phyloP scores from a whole-genome alignment of 2,797 vertebrate genomes.

The Parauchenoglanis punctatus region DNA sequence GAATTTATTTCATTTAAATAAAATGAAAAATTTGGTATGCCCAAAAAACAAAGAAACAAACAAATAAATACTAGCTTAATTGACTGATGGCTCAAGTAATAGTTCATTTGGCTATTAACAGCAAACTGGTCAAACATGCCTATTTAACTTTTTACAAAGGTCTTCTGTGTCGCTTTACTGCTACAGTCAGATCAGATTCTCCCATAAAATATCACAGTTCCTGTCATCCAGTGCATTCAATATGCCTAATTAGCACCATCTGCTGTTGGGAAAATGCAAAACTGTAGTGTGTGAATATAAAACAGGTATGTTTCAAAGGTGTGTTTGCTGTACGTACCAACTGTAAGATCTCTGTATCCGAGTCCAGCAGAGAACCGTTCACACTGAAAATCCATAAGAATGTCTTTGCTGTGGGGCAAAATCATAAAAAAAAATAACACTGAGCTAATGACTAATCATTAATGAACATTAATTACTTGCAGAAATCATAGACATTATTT shows the following conservation, averaged over 20 bases:
- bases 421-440: background rate
- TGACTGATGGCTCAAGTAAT: background rate
- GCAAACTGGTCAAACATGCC: background rate
- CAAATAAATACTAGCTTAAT: background rate
- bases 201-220: background rate
- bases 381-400: conserved; percentile 84
- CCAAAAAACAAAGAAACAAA: background rate
- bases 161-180: background rate
- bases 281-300: background rate
- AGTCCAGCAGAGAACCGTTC: conserved; percentile 65
- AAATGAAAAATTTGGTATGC: background rate
- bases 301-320: background rate
- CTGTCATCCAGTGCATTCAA: background rate
- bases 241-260: background rate
- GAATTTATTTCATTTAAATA: background rate
- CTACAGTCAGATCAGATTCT: background rate
- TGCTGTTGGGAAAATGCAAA: background rate
- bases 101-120: background rate
- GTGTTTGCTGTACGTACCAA: conserved; percentile 75
- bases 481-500: background rate
- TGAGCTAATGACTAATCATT: too few species aligned
- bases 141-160: background rate
- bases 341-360: conserved; percentile 82
- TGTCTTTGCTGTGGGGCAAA: conserved; percentile 78
- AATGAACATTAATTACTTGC: background rate